Evolutionary conservation across 2,888 invertebrate species (phyloP).

Genomic region (Clistopyga incitator): DNA sequence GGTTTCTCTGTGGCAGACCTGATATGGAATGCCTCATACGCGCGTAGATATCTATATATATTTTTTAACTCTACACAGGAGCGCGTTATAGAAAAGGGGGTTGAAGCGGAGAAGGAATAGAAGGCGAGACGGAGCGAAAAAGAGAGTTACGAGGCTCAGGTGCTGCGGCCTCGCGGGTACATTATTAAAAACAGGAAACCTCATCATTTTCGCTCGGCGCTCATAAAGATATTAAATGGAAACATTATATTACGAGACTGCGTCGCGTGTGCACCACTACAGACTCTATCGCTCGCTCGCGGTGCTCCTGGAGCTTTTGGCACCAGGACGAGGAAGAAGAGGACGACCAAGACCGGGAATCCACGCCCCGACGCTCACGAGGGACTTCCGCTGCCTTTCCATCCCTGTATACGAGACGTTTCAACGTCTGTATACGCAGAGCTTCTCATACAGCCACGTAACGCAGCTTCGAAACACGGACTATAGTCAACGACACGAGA

Average conservation of each 20-base stretch:
- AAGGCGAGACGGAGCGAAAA: slow-evolving; percentile 68
- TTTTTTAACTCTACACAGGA: neutral
- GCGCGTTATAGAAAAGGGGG: slow-evolving; percentile 40
- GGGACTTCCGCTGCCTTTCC: slow-evolving; percentile 54
- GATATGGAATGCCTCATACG: neutral
- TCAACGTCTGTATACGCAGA: slow-evolving; percentile 9
- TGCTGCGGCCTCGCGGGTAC: slow-evolving; percentile 77
- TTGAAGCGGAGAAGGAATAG: slow-evolving; percentile 59
- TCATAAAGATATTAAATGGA: slow-evolving; percentile 83
- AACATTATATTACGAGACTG: slow-evolving; percentile 80
- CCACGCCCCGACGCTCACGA: slow-evolving; percentile 57
- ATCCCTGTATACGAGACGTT: slow-evolving; percentile 10
- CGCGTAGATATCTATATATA: slow-evolving; percentile 1
- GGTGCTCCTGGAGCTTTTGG: neutral
- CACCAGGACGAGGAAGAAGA: slow-evolving; percentile 23
- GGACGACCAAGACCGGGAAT: slow-evolving; percentile 48
- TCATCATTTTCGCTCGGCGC: slow-evolving; percentile 81
- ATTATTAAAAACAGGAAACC: slow-evolving; percentile 83
- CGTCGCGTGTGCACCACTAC: slow-evolving; percentile 46
- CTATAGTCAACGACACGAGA: slow-evolving; percentile 31
- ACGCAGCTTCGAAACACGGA: neutral
- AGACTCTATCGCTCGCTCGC: neutral
- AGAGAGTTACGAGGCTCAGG: slow-evolving; percentile 83
- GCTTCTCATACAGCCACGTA: slow-evolving; percentile 11
- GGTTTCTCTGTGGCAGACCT: too few species aligned